Conservation (phyloP, 2,113 vertebrate species). For the Bothrops jararaca region DNA sequence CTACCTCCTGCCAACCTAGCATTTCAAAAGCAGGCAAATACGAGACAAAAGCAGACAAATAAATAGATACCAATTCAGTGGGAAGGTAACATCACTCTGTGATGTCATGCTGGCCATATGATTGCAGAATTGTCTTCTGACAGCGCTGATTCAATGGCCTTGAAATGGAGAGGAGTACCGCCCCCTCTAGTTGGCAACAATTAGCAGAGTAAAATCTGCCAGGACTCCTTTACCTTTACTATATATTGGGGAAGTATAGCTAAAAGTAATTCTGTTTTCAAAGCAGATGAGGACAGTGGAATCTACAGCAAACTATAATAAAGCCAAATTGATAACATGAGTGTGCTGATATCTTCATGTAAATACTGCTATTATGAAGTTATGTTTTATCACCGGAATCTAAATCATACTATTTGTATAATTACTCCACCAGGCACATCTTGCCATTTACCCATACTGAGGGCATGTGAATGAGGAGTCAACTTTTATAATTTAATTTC, state of each 20-base stretch:
- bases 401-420: not conserved
- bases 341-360: not conserved
- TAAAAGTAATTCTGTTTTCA: not conserved
- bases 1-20: not conserved
- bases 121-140: not conserved
- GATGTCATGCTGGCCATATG: not conserved
- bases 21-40: not conserved
- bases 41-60: not conserved
- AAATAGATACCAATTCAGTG: not conserved
- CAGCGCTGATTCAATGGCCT: not conserved
- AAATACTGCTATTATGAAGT: not conserved
- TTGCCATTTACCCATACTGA: not conserved
- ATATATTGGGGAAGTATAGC: not conserved
- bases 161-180: not conserved
- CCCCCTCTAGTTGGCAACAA: not conserved
- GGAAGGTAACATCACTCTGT: not conserved
- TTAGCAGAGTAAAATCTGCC: not conserved
- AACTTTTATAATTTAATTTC: not conserved
- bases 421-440: not conserved
- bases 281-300: not conserved
- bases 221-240: not conserved
- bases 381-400: not conserved
- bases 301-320: not conserved
- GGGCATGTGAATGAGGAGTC: not conserved
- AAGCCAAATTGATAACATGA: not conserved